phyloP scores from a whole-genome alignment of 2,113 vertebrate species.

The Crotalus helleri region DNA sequence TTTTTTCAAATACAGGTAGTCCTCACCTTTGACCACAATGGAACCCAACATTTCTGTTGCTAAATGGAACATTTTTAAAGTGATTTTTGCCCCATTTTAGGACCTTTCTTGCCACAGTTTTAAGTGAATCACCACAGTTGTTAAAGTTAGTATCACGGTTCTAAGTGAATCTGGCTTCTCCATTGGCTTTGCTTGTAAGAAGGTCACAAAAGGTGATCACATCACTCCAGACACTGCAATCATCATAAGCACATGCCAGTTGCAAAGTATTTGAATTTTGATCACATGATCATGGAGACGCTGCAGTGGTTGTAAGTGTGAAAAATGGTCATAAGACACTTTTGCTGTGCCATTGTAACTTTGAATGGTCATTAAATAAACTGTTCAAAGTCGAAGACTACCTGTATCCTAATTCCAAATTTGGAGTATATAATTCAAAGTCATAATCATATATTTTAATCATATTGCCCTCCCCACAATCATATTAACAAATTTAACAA shows the following conservation, averaged over 20 bases:
- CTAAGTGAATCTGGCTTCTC: not conserved
- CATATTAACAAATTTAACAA: not conserved
- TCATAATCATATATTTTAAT: not conserved
- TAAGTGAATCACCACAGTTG: no score
- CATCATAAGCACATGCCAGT: not conserved
- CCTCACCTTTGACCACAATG: no score
- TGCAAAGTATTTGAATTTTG: not conserved
- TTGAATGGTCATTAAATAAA: not conserved
- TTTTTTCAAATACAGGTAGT: not conserved
- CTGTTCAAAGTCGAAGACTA: not conserved
- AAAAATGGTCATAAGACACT: not conserved
- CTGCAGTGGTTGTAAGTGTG: not conserved
- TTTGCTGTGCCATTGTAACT: not conserved
- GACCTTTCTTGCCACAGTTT: no score
- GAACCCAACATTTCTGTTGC: no score
- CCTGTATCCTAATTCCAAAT: not conserved
- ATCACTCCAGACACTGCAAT: not conserved
- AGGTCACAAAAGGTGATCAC: not conserved
- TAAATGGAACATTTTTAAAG: no score
- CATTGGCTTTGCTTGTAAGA: not conserved
- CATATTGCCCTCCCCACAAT: not conserved
- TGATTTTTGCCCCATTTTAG: no score
- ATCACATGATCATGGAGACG: not conserved
- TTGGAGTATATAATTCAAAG: not conserved
- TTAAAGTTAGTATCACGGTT: no score